Base-by-base conservation (phyloP, 2,888 invertebrate genomes). In the Odontothrips loti region DNA sequence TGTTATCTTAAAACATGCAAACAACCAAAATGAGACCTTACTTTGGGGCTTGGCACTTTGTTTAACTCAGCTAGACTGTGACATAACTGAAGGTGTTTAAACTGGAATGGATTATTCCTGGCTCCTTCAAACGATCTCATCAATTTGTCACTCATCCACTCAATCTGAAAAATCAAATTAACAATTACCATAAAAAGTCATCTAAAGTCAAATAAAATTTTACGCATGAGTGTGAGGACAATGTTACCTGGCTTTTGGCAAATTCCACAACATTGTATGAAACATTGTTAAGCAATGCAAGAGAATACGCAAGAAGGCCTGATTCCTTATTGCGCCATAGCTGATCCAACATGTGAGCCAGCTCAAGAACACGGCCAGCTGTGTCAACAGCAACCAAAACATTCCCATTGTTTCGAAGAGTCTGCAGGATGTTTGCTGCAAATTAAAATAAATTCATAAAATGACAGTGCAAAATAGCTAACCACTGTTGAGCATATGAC, bases 61-160 rank as follows among this genome's bases (percentile, higher is more conserved):
- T 90, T 90, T 58, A 99, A 90, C 86, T 99, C 99, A 0, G 91
- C 92, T 83, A 98, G 91, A 82, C 94, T 96, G 87, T 99, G 99
- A 85, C 98, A 98, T 11, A 99, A 89, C 85, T 97, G 96, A 80
- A 99, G 89, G 88, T 98, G 96, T 83, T 95, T 95, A 83, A 99
- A 95, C 81, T 96, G 96, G 87, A 98, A 99, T 0, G 99, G 99
- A 89, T 98, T 98, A 85, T 95, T 95, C 81, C 97, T 91, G 0
- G 95, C 95, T 0, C 95, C 95, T 87, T 96, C 96, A 86, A 96
- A 96, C 81, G 94, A 94, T 82, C 96, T 92, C 90, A 98, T 97
- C 78, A 99, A 89, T 86, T 98, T 99, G 86, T 99, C 99, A 86
- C 97, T 97, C 99, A 99, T 99, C 99, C 99, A 99, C 88, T 99